Percentiles rank a stretch among this genome's conserved stretches.
These are phyloP conservation scores for Drosophila robusta DNA, from an alignment of 2,888 invertebrate genomes.

Conservation along the genomic window DNA sequence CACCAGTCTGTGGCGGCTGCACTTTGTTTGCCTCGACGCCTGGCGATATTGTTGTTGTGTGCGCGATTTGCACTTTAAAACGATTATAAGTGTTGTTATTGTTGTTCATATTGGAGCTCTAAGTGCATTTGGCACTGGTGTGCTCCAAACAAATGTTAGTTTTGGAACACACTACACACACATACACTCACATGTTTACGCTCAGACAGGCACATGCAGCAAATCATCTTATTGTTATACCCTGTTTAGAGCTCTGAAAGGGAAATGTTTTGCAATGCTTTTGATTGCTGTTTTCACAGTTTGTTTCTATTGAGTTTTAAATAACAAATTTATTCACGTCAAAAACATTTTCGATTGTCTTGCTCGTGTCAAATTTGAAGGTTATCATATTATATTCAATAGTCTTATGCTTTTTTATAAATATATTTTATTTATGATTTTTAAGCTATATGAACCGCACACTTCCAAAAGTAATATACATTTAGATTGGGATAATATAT, in stretches of 20 bases:
- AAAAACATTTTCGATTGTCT: too few species aligned
- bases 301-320: too few species aligned
- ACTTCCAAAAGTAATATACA: too few species aligned
- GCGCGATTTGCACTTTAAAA: constrained; percentile 39
- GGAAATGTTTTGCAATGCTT: background rate
- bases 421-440: too few species aligned
- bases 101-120: constrained; percentile 23
- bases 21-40: constrained; percentile 26
- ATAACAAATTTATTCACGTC: too few species aligned
- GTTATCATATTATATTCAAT: too few species aligned
- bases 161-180: constrained; percentile 6
- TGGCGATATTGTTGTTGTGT: constrained; percentile 39
- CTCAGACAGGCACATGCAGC: background rate
- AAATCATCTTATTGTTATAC: constrained; percentile 7
- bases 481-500: too few species aligned
- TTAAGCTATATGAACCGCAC: too few species aligned
- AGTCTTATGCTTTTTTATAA: too few species aligned
- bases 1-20: constrained; percentile 6
- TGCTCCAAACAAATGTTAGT: constrained; percentile 33
- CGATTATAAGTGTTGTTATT: constrained; percentile 49
- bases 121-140: constrained; percentile 36
- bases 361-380: too few species aligned
- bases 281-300: too few species aligned
- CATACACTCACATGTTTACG: background rate
- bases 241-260: background rate